Evolutionary conservation across 2,888 invertebrate genomes (phyloP).

Genomic region (Tenthredo distinguenda): DNA sequence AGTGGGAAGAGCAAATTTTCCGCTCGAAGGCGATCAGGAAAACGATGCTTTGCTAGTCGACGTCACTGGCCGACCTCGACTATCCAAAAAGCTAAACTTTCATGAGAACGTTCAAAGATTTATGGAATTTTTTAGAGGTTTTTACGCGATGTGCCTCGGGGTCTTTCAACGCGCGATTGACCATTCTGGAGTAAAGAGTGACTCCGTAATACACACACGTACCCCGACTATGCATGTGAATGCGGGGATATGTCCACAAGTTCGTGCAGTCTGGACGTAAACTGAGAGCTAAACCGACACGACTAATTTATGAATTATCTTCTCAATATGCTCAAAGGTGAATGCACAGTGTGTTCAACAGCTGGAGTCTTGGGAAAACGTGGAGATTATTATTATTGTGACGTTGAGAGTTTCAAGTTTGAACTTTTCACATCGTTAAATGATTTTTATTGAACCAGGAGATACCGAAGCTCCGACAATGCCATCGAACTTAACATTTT

Average conservation of each 20-base stretch:
- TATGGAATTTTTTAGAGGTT: constrained; percentile 71
- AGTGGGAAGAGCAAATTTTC: background rate
- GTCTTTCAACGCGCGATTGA: constrained; percentile 41
- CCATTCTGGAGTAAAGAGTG: background rate
- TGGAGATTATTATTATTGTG: background rate
- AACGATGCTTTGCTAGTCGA: background rate
- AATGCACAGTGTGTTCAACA: background rate
- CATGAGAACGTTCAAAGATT: constrained; percentile 68
- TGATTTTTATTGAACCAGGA: background rate
- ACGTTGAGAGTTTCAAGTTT: background rate
- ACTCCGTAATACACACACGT: background rate
- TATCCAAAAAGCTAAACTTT: constrained; percentile 63
- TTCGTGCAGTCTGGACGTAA: constrained; percentile 3
- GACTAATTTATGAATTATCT: constrained; percentile 45
- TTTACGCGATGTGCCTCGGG: constrained; percentile 51
- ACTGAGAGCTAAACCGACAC: constrained; percentile 21
- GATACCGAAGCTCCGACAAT: background rate
- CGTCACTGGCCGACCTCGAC: constrained; percentile 27
- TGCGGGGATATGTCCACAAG: background rate
- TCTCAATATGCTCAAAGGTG: constrained; percentile 18
- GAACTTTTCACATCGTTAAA: background rate
- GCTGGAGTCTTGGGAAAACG: background rate
- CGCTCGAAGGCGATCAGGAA: background rate
- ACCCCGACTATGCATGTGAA: background rate
- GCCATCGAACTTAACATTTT: background rate